Conservation (phyloP, 2,113 vertebrate genomes). For the Herpetotheres cachinnans region DNA sequence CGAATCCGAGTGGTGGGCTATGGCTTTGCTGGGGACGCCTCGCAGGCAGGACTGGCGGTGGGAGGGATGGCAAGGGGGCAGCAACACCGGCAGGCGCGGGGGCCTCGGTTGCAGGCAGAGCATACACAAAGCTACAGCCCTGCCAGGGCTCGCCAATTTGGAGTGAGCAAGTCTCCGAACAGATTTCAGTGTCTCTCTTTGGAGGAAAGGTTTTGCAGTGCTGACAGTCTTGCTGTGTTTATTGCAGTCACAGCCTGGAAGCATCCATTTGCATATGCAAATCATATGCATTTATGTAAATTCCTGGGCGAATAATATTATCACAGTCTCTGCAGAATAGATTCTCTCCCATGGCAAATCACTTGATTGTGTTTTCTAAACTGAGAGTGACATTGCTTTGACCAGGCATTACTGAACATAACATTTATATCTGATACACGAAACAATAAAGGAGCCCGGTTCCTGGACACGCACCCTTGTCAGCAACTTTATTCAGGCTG, state of each 20-base stretch:
- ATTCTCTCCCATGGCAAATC: conserved; percentile 31
- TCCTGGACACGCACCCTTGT: background rate
- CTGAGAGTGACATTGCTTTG: background rate
- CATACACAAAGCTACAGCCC: background rate
- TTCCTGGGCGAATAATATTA: background rate
- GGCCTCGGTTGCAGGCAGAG: accelerated
- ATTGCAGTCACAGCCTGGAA: background rate
- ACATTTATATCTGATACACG: background rate
- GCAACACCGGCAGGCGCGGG: background rate
- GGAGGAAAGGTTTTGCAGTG: background rate
- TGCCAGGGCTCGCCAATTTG: background rate
- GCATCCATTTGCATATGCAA: background rate
- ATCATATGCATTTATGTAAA: conserved; percentile 47
- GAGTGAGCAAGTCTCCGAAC: background rate
- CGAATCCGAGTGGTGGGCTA: accelerated
- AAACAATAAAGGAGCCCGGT: background rate
- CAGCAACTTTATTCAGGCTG: background rate
- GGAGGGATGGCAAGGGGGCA: background rate
- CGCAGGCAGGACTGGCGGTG: background rate
- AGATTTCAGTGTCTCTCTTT: background rate
- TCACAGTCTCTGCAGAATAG: background rate
- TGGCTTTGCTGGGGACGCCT: background rate
- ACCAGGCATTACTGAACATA: background rate
- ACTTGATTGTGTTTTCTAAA: background rate
- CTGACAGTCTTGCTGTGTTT: background rate